Percentiles rank a stretch among this genome's conserved stretches.
phyloP scores from a whole-genome alignment of 2,113 vertebrate genomes.

The Pomatorhinus ruficollis region DNA sequence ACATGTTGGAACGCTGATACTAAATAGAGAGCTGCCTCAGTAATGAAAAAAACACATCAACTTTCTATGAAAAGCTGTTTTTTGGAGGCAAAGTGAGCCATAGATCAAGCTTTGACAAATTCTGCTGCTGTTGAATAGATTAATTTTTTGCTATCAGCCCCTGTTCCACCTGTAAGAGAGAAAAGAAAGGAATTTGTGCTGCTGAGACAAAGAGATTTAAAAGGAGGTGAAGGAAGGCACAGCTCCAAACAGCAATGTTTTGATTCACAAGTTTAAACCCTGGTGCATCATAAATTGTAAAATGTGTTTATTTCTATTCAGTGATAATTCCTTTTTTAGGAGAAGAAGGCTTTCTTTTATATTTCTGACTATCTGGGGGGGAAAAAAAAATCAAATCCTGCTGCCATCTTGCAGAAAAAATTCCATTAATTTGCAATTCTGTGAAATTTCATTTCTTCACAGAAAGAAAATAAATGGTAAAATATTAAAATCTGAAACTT shows the following conservation, averaged over 20 bases:
- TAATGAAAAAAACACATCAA: background rate
- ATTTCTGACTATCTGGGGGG: background rate
- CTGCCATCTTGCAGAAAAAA: background rate
- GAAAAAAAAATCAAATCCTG: background rate
- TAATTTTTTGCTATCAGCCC: background rate
- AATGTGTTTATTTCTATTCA: background rate
- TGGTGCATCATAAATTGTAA: background rate
- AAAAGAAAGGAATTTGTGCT: background rate
- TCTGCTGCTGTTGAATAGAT: background rate
- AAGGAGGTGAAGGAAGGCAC: background rate
- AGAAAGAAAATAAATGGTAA: background rate
- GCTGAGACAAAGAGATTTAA: background rate
- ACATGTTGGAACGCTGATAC: background rate
- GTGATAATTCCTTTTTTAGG: background rate
- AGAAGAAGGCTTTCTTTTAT: background rate
- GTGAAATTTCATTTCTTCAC: background rate
- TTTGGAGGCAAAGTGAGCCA: background rate
- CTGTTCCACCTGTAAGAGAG: background rate
- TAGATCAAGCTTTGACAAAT: constrained; percentile 26
- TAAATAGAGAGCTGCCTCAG: background rate
- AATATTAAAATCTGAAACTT: background rate
- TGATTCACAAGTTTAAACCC: background rate
- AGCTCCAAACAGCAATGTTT: background rate
- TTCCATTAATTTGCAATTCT: background rate
- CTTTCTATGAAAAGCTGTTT: background rate